Percentiles rank a stretch among this genome's conserved stretches.
These are phyloP conservation scores for Microctenopoma lineatum DNA, from an alignment of 2,797 vertebrate genomes.

Conservation along the genomic window DNA sequence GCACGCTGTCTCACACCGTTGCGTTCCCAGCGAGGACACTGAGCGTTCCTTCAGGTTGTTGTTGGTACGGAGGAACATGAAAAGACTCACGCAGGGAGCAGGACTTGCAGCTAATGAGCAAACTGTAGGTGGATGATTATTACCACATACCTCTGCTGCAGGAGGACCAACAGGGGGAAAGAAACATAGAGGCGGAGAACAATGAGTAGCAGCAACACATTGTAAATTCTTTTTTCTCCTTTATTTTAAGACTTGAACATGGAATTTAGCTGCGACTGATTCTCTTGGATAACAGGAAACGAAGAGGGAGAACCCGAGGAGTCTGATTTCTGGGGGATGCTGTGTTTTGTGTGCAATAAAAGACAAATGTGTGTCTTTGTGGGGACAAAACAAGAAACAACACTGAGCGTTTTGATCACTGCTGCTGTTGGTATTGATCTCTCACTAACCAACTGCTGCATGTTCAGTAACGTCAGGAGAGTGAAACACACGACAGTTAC, in stretches of 20 bases:
- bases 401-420: constrained; percentile 26
- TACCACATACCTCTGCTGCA: constrained; percentile 67
- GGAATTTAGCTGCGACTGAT: constrained; percentile 26
- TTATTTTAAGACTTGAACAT: constrained; percentile 35
- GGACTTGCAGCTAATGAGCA: constrained; percentile 68
- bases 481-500: neutral
- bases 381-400: neutral
- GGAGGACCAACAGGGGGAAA: constrained; percentile 38
- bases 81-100: constrained; percentile 65
- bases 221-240: neutral
- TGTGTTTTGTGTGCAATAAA: constrained; percentile 26
- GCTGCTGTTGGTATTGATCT: constrained; percentile 40
- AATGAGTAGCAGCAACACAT: constrained; percentile 9
- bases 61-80: constrained; percentile 64
- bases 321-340: constrained; percentile 10
- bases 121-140: constrained; percentile 72
- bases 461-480: constrained; percentile 32
- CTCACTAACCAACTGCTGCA: constrained; percentile 21
- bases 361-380: neutral
- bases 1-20: constrained; percentile 28
- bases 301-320: constrained; percentile 15
- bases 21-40: constrained; percentile 36
- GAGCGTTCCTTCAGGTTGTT: constrained; percentile 57
- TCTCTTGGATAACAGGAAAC: constrained; percentile 18
- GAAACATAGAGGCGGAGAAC: constrained; percentile 19